Conservation (phyloP, 1,140 invertebrate genomes). For the Drosophila kanapiae region DNA sequence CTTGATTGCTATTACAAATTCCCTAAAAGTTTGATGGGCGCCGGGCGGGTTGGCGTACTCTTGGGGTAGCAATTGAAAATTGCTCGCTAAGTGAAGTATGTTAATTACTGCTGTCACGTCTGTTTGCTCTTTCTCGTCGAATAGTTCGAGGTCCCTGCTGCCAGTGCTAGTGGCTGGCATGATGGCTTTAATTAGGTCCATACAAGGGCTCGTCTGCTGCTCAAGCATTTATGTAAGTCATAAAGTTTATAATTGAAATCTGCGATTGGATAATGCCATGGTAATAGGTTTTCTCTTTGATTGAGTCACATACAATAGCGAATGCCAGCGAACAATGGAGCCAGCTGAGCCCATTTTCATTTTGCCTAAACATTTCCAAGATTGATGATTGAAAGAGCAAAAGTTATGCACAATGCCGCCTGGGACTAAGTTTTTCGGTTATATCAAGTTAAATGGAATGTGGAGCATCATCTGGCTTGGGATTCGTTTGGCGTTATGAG, state of each 20-base stretch:
- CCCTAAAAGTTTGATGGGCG: background rate
- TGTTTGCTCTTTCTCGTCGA: conserved; percentile 24
- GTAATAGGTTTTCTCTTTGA: background rate
- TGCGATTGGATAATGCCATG: background rate
- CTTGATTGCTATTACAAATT: conserved; percentile 58
- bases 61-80: conserved; percentile 27
- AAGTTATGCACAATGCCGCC: conserved; percentile 39
- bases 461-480: background rate
- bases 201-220: background rate
- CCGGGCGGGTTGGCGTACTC: background rate
- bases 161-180: background rate
- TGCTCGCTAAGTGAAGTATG: conserved; percentile 29
- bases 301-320: background rate
- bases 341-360: conserved; percentile 18
- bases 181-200: conserved; percentile 13
- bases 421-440: conserved; percentile 14
- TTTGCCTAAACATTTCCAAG: conserved; percentile 7
- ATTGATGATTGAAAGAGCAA: conserved; percentile 54
- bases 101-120: conserved; percentile 32
- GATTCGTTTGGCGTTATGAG: background rate
- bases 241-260: conserved; percentile 25
- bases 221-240: conserved; percentile 8
- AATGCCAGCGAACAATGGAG: background rate
- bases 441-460: conserved; percentile 11
- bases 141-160: conserved; percentile 20